Conservation (phyloP, 2,113 vertebrate species). For the Notarius quadriscutis region DNA sequence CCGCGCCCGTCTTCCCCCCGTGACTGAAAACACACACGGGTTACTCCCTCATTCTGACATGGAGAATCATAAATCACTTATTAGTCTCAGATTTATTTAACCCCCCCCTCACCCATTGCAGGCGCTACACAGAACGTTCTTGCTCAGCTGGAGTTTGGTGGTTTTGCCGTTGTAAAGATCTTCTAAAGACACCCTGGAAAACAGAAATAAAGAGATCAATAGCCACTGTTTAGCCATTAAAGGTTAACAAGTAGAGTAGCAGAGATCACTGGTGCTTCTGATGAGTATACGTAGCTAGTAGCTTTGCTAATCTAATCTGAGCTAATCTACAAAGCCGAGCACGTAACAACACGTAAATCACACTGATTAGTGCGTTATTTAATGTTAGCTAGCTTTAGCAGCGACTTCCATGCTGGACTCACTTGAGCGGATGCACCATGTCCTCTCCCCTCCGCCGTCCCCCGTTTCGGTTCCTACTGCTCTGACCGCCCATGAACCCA, state of each 20-base stretch:
- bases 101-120: constrained; percentile 83
- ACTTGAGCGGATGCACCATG: constrained; percentile 98
- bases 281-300: no score
- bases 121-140: constrained; percentile 94
- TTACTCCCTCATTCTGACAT: neutral
- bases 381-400: neutral
- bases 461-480: constrained; percentile 88
- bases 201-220: constrained; percentile 10
- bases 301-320: no score
- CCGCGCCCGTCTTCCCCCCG: constrained; percentile 93
- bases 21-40: constrained; percentile 75
- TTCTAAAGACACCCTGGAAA: constrained; percentile 92
- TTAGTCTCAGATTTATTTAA: neutral
- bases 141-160: constrained; percentile 98
- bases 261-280: no score
- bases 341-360: no score
- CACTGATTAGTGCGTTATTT: no score
- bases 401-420: constrained; percentile 56
- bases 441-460: constrained; percentile 95
- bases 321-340: no score
- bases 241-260: no score
- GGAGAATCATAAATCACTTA: neutral
- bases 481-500: constrained; percentile 95
- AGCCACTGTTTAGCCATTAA: no score
- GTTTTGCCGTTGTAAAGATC: constrained; percentile 98